Evolutionary conservation across 2,797 vertebrate genomes (phyloP).

Genomic region (Neosilurus mollespiculum): DNA sequence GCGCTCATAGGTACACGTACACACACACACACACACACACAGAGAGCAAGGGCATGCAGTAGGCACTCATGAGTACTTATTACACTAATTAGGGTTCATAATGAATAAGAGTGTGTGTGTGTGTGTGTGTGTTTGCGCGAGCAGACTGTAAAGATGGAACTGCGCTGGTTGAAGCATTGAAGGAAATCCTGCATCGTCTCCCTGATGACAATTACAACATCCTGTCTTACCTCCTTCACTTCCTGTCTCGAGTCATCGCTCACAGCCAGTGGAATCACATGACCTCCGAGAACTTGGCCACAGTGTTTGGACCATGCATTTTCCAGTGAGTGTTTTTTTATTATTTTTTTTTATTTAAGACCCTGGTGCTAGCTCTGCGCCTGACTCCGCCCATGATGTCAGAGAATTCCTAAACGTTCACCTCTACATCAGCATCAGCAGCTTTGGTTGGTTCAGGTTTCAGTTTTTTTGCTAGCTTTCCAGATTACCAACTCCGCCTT

Average conservation of each 20-base stretch:
- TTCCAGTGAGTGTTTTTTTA: neutral
- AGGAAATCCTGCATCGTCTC: slow-evolving; percentile 59
- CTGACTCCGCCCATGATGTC: too few species aligned
- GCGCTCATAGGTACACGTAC: neutral
- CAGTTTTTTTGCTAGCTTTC: too few species aligned
- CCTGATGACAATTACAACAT: slow-evolving; percentile 68
- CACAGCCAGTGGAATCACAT: slow-evolving; percentile 77
- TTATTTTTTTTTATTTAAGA: too few species aligned
- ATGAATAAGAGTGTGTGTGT: neutral
- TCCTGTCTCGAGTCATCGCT: slow-evolving; percentile 73
- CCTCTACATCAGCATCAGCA: too few species aligned
- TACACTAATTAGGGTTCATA: neutral
- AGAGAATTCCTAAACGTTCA: too few species aligned
- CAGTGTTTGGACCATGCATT: slow-evolving; percentile 31
- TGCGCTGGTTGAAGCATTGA: neutral
- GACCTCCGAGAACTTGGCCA: slow-evolving; percentile 78
- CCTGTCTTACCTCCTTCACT: slow-evolving; percentile 75
- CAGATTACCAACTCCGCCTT: too few species aligned
- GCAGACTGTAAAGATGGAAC: neutral
- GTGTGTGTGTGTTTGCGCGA: neutral
- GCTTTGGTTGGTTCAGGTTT: too few species aligned
- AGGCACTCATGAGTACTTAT: neutral
- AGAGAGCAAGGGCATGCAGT: neutral
- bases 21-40: neutral
- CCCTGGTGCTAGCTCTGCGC: too few species aligned